Base-by-base conservation (phyloP, 2,113 vertebrate genomes). In the Phyllostomus discolor region DNA sequence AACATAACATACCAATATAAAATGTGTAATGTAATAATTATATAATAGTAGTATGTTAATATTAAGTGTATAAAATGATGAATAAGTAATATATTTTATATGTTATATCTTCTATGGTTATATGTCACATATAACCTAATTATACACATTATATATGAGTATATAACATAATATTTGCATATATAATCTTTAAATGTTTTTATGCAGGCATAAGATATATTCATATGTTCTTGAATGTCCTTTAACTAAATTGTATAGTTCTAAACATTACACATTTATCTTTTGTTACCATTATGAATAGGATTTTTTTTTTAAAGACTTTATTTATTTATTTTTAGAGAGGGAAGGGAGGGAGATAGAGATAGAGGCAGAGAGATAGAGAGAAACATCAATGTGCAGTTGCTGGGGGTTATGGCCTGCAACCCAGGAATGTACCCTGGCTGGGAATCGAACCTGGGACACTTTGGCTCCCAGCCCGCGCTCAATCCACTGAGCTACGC, bases 221-320 rank as follows among this genome's bases (percentile, higher is more conserved):
- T 66, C 52, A 52, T 38, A 70, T 94, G n/a, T 92, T 82, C 35
- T 90, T 59, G 17, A 83, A 64, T 90, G 19, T 2, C 8, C 22
- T 78, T 78, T 70, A 90, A 24, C 19, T 70, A 94, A 85, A 7
- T 70, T 90, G 92, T 83, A 35, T 50, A 79, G 10, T 88, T 85
- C 95, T 90, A 72, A 52, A 67, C 69, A 33, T 90, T 82, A 86
- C 0, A 79, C 10, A 78, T 97, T 96, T 95, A 17, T 83, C 54
- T 66, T 84, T 92, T 78, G 12, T 78, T 90, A 62, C 84, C 86
- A 17, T 50, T 35, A 90, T 48, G 59, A 52, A 28, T 8, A 84
- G 28, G 26, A 91, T 38, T 89, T 94, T 81, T 59, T n/a, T n/a
- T n/a, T n/a, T n/a, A n/a, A n/a, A n/a, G n/a, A n/a, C n/a, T n/a